phyloP scores from a whole-genome alignment of 1,140 invertebrate species.

The Tetramorium parvispinum region DNA sequence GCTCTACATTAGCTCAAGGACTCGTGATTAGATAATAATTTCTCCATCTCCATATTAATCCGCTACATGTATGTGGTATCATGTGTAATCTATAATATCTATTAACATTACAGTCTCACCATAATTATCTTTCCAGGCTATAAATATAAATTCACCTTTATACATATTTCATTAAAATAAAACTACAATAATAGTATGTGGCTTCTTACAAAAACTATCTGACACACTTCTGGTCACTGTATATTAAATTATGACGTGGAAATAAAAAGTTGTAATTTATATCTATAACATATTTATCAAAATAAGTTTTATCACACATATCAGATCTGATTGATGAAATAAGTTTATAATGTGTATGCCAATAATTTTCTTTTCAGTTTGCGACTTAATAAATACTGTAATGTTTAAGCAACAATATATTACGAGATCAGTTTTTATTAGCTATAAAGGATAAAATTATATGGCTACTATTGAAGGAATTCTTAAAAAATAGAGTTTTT shows the following conservation, averaged over 20 bases:
- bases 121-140: slow-evolving; percentile 2
- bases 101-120: not conserved
- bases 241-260: not conserved
- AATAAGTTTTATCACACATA: not conserved
- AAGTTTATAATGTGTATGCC: not conserved
- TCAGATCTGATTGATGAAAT: not conserved
- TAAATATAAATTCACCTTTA: slow-evolving; percentile 11
- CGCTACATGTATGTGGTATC: not conserved
- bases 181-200: not conserved
- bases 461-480: not conserved
- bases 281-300: not conserved
- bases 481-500: not conserved
- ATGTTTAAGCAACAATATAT: not conserved
- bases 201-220: not conserved
- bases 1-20: slow-evolving; percentile 6
- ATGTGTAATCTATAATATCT: not conserved
- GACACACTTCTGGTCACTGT: not conserved
- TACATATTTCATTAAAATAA: not conserved
- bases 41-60: not conserved
- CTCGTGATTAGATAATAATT: slow-evolving; percentile 47
- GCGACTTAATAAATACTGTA: not conserved
- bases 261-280: not conserved
- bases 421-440: not conserved
- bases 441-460: not conserved
- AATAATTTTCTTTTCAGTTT: not conserved